Evolutionary conservation across 2,888 invertebrate genomes (phyloP).

Genomic region (Apodemia mormo): DNA sequence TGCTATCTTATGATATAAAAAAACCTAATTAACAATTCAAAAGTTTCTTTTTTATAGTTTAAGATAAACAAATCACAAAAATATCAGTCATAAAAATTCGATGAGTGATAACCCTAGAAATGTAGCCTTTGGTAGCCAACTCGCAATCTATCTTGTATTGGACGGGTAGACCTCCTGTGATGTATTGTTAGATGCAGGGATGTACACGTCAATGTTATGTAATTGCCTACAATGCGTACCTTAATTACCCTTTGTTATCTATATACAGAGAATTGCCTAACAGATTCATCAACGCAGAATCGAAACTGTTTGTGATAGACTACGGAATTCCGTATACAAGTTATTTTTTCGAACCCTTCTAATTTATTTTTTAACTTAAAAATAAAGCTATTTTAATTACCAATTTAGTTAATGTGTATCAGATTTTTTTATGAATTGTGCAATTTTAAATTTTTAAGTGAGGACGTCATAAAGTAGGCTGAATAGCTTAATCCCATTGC

Average conservation of each 20-base stretch:
- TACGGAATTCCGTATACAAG: too few species aligned
- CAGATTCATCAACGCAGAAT: background rate
- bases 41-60: too few species aligned
- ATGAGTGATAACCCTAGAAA: conserved; percentile 32
- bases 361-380: too few species aligned
- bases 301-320: background rate
- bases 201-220: conserved; percentile 15
- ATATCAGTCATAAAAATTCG: background rate
- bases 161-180: conserved; percentile 49
- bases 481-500: too few species aligned
- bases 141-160: conserved; percentile 47
- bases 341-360: too few species aligned
- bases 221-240: conserved; percentile 17
- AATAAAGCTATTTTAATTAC: too few species aligned
- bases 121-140: conserved; percentile 36
- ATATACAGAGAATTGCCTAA: conserved; percentile 7
- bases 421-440: too few species aligned
- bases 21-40: too few species aligned
- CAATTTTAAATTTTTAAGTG: too few species aligned
- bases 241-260: conserved; percentile 16
- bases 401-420: too few species aligned
- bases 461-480: too few species aligned
- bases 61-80: background rate
- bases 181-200: conserved; percentile 37
- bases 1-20: too few species aligned